phyloP scores from a whole-genome alignment of 92 coral and sea anemone genomes.

The Porites rus region DNA sequence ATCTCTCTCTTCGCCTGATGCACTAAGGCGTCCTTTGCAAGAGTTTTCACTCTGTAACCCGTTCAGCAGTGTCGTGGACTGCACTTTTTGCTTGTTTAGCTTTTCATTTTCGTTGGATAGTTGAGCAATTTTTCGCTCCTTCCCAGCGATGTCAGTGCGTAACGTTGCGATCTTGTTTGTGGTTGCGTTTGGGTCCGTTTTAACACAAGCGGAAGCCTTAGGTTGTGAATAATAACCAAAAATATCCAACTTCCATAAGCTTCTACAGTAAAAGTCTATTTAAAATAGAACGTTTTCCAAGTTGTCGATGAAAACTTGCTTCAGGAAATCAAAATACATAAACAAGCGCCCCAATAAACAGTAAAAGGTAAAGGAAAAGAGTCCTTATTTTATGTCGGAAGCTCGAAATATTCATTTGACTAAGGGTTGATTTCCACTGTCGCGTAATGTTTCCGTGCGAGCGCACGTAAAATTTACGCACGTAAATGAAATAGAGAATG shows the following conservation, averaged over 20 bases:
- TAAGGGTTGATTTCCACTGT: no score
- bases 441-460: no score
- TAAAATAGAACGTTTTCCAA: no score
- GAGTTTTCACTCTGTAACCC: slow-evolving; percentile 88
- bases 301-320: no score
- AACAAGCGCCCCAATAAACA: not conserved
- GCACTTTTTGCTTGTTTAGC: slow-evolving; percentile 83
- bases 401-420: no score
- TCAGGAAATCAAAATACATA: not conserved
- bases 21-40: slow-evolving; percentile 88
- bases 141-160: slow-evolving; percentile 89
- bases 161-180: slow-evolving; percentile 87
- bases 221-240: slow-evolving; percentile 19
- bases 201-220: slow-evolving; percentile 51
- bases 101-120: slow-evolving; percentile 79
- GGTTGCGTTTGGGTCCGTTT: slow-evolving; percentile 69
- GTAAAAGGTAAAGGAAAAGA: not conserved
- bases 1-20: slow-evolving; percentile 85
- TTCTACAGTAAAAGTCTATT: no score
- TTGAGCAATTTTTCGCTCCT: slow-evolving; percentile 81
- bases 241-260: no score
- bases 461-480: no score
- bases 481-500: no score
- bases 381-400: no score
- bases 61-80: slow-evolving; percentile 84